These are phyloP conservation scores for Protomyctophum bolini DNA, from an alignment of 2,113 vertebrate genomes.

Conservation along the genomic window DNA sequence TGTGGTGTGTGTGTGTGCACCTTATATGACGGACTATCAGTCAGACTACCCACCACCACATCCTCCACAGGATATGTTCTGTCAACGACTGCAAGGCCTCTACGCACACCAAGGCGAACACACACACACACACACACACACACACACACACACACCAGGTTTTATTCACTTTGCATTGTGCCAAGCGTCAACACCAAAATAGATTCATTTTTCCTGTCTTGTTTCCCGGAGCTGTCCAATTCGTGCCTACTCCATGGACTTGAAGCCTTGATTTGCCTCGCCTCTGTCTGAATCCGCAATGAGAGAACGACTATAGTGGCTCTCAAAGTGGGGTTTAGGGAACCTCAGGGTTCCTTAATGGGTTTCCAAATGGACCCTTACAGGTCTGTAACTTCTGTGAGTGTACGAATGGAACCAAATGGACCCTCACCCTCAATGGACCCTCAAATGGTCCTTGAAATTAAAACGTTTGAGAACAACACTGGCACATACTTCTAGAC, in stretches of 20 bases:
- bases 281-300: neutral
- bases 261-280: neutral
- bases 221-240: neutral
- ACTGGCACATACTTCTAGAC: too few relatives aligned
- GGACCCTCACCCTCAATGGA: too few relatives aligned
- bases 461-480: too few relatives aligned
- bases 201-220: neutral
- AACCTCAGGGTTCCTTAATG: too few relatives aligned
- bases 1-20: neutral
- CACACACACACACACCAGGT: slow-evolving; percentile 19
- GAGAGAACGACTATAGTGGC: too few relatives aligned
- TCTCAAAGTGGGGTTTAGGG: too few relatives aligned
- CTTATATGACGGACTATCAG: too few relatives aligned
- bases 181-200: slow-evolving; percentile 12
- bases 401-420: too few relatives aligned
- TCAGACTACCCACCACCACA: neutral
- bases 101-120: too few relatives aligned
- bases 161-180: neutral
- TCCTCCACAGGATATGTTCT: neutral
- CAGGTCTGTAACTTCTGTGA: too few relatives aligned
- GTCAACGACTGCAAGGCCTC: neutral
- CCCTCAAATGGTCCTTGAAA: too few relatives aligned
- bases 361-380: too few relatives aligned
- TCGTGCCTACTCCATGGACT: neutral
- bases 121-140: slow-evolving; percentile 5